These are phyloP conservation scores for Gallinago paraguaiae DNA, from an alignment of 2,113 vertebrate species.

Conservation along the genomic window DNA sequence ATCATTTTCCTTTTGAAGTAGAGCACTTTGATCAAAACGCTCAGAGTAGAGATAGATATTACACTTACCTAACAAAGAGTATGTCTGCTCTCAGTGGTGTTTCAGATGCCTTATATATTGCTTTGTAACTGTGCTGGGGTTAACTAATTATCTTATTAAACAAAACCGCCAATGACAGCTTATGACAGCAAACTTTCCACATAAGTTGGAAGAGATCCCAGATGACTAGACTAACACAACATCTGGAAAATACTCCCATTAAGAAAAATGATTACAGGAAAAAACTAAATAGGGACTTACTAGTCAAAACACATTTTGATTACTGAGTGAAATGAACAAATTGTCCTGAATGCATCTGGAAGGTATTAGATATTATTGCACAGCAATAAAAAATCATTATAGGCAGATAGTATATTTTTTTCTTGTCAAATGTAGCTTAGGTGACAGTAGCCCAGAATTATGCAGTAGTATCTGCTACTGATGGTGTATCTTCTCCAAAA, in stretches of 20 bases:
- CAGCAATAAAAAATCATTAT: conserved; percentile 15
- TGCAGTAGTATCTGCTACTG: not conserved
- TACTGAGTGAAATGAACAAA: conserved; percentile 72
- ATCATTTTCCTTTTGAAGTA: not conserved
- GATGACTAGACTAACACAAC: conserved; percentile 76
- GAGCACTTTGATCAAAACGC: not conserved
- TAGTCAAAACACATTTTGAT: conserved; percentile 77
- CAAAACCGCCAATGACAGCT: conserved; percentile 72
- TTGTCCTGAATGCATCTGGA: conserved; percentile 69
- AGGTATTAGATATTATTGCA: not conserved
- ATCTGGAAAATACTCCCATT: conserved; percentile 82
- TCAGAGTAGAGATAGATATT: not conserved
- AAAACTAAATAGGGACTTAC: conserved; percentile 70
- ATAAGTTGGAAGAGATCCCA: conserved; percentile 72
- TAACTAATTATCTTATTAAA: conserved; percentile 75
- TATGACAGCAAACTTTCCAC: conserved; percentile 82
- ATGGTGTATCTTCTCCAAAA: not conserved
- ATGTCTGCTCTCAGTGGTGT: conserved; percentile 18
- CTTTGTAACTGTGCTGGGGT: conserved; percentile 47
- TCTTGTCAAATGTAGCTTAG: conserved; percentile 1
- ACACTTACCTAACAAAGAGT: conserved; percentile 73
- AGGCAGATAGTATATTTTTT: not conserved
- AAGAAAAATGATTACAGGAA: conserved; percentile 78
- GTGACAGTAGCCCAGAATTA: conserved; percentile 14
- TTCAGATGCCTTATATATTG: conserved; percentile 76